Percentiles rank a stretch among this genome's conserved stretches.
Evolutionary conservation across 2,888 invertebrate species (phyloP).

Genomic region (Podotricha telesiphe): DNA sequence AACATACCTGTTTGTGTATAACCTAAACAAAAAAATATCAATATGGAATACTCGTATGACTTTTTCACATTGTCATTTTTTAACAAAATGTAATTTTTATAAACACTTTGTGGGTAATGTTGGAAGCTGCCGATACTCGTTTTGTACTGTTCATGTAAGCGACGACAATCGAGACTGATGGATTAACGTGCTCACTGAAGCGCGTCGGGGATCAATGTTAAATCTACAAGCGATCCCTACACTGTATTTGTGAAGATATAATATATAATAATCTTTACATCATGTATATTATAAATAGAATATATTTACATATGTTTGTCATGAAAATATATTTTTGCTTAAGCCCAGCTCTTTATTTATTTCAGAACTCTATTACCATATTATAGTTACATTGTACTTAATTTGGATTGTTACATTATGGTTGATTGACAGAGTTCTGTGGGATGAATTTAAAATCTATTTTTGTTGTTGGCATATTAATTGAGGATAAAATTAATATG

Average conservation of each 20-base stretch:
- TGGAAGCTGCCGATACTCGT: background rate
- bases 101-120: background rate
- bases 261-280: conserved; percentile 13
- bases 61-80: background rate
- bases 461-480: too few relatives aligned
- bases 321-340: background rate
- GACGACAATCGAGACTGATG: conserved; percentile 33
- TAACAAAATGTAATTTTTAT: background rate
- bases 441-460: too few relatives aligned
- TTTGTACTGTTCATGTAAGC: conserved; percentile 31
- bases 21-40: too few relatives aligned
- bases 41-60: too few relatives aligned
- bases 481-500: too few relatives aligned
- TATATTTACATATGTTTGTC: background rate
- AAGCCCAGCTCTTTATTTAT: background rate
- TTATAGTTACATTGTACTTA: background rate
- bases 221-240: conserved; percentile 33
- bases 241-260: conserved; percentile 16
- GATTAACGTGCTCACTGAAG: conserved; percentile 40
- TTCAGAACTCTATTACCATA: background rate
- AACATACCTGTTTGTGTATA: too few relatives aligned
- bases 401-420: background rate
- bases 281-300: conserved; percentile 20
- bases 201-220: conserved; percentile 37
- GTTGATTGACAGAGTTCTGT: background rate